Conservation (phyloP, 2,797 vertebrate genomes). For the Selene dorsalis region DNA sequence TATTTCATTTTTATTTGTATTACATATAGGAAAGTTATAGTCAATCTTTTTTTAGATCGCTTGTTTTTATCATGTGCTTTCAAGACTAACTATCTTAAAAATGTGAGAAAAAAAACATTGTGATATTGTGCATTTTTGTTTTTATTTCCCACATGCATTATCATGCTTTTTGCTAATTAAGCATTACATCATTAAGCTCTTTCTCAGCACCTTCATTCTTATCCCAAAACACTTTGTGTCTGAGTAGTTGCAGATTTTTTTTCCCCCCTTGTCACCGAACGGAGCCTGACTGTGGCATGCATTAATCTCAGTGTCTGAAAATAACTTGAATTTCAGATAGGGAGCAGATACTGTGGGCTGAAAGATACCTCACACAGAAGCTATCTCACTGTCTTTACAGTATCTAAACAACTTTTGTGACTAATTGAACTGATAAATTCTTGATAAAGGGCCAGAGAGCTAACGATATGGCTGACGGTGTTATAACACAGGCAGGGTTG, state of each 20-base stretch:
- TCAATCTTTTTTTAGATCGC: background rate
- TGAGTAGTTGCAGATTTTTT: slow-evolving; percentile 11
- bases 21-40: background rate
- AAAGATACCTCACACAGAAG: slow-evolving; percentile 14
- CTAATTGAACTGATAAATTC: slow-evolving; percentile 25
- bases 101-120: no score
- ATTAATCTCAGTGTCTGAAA: slow-evolving; percentile 56
- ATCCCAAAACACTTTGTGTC: slow-evolving; percentile 10
- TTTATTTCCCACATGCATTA: background rate
- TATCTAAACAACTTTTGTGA: slow-evolving; percentile 23
- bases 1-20: background rate
- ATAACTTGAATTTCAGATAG: slow-evolving; percentile 55
- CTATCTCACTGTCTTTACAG: slow-evolving; percentile 8
- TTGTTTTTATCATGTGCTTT: background rate
- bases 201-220: background rate
- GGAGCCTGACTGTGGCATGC: slow-evolving; percentile 22
- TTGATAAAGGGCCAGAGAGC: slow-evolving; percentile 27
- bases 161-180: background rate
- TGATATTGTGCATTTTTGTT: background rate
- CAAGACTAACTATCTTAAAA: background rate
- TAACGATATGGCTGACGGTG: slow-evolving; percentile 26
- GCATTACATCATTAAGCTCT: background rate
- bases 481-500: slow-evolving; percentile 40
- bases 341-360: slow-evolving; percentile 37
- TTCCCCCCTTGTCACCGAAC: slow-evolving; percentile 36